These are phyloP conservation scores for Papilio xuthus DNA, from an alignment of 1,140 invertebrate species.

Conservation along the genomic window DNA sequence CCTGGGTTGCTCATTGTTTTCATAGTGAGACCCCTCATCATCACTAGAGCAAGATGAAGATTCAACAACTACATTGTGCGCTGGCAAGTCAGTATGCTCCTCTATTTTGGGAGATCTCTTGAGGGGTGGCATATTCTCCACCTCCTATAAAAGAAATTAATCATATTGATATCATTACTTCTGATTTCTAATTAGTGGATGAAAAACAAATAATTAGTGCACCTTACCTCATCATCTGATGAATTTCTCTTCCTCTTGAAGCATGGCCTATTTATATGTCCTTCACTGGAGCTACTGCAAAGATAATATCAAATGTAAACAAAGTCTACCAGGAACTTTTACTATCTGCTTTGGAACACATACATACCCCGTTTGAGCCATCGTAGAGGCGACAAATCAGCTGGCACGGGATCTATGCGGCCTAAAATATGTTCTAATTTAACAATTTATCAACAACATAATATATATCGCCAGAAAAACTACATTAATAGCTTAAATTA, in stretches of 20 bases:
- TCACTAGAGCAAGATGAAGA: slow-evolving; percentile 76
- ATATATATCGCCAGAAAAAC: slow-evolving; percentile 42
- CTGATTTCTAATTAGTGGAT: background rate
- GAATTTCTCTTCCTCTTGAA: slow-evolving; percentile 76
- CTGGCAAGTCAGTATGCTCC: slow-evolving; percentile 59
- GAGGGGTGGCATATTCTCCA: slow-evolving; percentile 71
- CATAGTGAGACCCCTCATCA: slow-evolving; percentile 65
- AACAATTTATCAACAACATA: slow-evolving; percentile 40
- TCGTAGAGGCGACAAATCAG: slow-evolving; percentile 56
- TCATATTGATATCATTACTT: slow-evolving; percentile 29
- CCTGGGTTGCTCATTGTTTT: slow-evolving; percentile 59
- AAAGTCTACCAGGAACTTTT: slow-evolving; percentile 61
- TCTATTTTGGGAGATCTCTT: slow-evolving; percentile 63
- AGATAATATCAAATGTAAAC: slow-evolving; percentile 54
- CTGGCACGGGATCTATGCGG: slow-evolving; percentile 52
- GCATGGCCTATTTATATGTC: slow-evolving; percentile 63
- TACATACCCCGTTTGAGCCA: slow-evolving; percentile 77
- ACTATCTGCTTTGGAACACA: slow-evolving; percentile 46
- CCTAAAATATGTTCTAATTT: slow-evolving; percentile 62
- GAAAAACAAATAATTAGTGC: slow-evolving; percentile 22
- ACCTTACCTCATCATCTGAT: slow-evolving; percentile 74
- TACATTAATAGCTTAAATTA: slow-evolving; percentile 65
- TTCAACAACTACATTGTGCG: slow-evolving; percentile 72
- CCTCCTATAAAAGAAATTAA: slow-evolving; percentile 53
- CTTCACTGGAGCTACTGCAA: slow-evolving; percentile 69